Conservation (phyloP, 1,140 invertebrate species). For the Anastrepha obliqua region DNA sequence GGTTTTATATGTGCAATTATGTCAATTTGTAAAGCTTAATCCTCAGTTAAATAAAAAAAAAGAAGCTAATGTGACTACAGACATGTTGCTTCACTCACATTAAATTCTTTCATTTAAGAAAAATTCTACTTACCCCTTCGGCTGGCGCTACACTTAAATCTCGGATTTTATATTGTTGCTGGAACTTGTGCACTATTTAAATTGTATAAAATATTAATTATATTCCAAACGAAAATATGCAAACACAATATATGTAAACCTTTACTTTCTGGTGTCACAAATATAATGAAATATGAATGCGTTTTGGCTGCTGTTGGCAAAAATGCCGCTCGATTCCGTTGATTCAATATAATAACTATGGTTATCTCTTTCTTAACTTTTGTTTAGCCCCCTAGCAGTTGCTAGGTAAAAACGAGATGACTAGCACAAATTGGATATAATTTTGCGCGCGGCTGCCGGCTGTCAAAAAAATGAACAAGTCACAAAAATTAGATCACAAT, state of each 20-base stretch:
- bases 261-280: neutral
- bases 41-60: too few relatives aligned
- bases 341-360: neutral
- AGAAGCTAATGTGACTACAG: too few relatives aligned
- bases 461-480: neutral
- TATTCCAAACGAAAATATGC: neutral
- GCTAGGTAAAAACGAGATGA: neutral
- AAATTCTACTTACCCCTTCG: neutral
- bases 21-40: slow-evolving; percentile 24
- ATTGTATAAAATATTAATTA: neutral
- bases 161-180: too few relatives aligned
- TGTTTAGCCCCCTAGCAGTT: neutral
- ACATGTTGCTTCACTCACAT: too few relatives aligned
- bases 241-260: neutral
- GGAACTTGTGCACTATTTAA: neutral
- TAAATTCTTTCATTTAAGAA: neutral
- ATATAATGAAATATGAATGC: slow-evolving; percentile 33
- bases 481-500: too few relatives aligned
- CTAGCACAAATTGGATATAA: neutral
- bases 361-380: neutral
- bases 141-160: neutral
- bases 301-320: slow-evolving; percentile 16
- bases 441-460: neutral
- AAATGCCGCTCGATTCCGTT: slow-evolving; percentile 41
- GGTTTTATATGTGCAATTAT: neutral